Percentiles rank a stretch among this genome's conserved stretches.
phyloP scores from a whole-genome alignment of 2,113 vertebrate genomes.

The Pelvicachromis taeniatus region DNA sequence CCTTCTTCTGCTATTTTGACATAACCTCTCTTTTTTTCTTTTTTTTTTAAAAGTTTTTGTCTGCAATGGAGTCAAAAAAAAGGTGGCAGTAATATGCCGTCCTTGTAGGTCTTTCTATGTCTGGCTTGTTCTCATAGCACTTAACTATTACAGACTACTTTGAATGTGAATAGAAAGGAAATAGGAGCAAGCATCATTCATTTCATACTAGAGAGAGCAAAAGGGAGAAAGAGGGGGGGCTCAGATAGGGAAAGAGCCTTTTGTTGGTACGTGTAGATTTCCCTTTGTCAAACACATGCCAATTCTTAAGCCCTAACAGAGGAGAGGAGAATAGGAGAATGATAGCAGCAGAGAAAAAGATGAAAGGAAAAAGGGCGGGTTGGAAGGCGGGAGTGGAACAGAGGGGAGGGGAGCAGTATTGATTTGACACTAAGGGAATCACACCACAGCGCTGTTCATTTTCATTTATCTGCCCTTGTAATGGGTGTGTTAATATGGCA shows the following conservation, averaged over 20 bases:
- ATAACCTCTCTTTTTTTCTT: constrained; percentile 14
- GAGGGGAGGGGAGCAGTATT: constrained; percentile 57
- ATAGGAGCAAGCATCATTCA: constrained; percentile 58
- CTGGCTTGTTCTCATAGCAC: constrained; percentile 47
- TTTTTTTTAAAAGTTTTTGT: constrained; percentile 26
- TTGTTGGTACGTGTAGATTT: constrained; percentile 66
- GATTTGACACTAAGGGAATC: constrained; percentile 71
- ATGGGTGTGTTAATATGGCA: constrained; percentile 69
- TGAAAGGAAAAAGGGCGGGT: constrained; percentile 29
- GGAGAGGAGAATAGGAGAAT: constrained; percentile 62
- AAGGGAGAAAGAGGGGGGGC: not conserved
- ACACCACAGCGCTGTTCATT: constrained; percentile 69
- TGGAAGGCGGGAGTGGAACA: constrained; percentile 12
- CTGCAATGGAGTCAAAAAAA: constrained; percentile 46
- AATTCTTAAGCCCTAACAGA: constrained; percentile 64
- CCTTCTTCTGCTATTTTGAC: constrained; percentile 45
- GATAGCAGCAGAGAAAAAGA: constrained; percentile 50
- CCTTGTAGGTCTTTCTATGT: constrained; percentile 48
- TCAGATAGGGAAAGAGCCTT: constrained; percentile 35
- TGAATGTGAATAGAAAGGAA: constrained; percentile 64
- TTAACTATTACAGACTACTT: constrained; percentile 61
- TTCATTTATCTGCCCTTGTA: constrained; percentile 73
- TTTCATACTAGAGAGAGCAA: constrained; percentile 31
- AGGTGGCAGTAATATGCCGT: constrained; percentile 30
- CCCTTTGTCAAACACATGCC: constrained; percentile 68